Evolutionary conservation across 30 jellyfish, hydroid and myxozoan genomes (phyloP).

Genomic region (Clytia hemisphaerica): DNA sequence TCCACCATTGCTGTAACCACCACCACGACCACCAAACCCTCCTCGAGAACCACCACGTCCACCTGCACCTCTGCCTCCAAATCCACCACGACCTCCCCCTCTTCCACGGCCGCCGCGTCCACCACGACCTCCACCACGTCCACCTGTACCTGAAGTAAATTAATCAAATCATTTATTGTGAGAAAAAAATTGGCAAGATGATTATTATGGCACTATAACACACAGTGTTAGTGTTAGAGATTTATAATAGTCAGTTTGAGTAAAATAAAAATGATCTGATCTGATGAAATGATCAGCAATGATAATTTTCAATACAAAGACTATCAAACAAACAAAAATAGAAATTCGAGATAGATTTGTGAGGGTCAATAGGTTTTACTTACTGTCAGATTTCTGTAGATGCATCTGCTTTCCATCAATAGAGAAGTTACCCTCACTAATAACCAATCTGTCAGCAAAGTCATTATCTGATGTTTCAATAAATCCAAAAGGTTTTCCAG

Average conservation of each 20-base stretch:
- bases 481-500: constrained; percentile 55
- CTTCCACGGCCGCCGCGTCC: constrained; percentile 29
- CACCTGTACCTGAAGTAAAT: constrained; percentile 54
- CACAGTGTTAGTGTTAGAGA: too few species aligned
- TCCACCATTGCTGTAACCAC: not conserved
- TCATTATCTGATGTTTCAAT: constrained; percentile 50
- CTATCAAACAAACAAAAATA: constrained; percentile 10
- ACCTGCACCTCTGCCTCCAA: constrained; percentile 51
- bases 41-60: not conserved
- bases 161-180: constrained; percentile 17
- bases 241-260: too few species aligned
- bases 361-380: not conserved
- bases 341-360: not conserved
- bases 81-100: constrained; percentile 20
- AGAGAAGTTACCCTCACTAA: constrained; percentile 40
- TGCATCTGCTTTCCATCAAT: constrained; percentile 55
- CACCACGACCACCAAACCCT: not conserved
- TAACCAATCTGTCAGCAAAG: constrained; percentile 59
- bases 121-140: constrained; percentile 40
- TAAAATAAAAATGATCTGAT: too few species aligned
- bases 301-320: too few species aligned
- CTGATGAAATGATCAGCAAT: too few species aligned
- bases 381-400: constrained; percentile 57
- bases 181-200: too few species aligned
- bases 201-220: too few species aligned